Conservation (phyloP, 2,888 invertebrate genomes). For the Yponomeuta malinellus region DNA sequence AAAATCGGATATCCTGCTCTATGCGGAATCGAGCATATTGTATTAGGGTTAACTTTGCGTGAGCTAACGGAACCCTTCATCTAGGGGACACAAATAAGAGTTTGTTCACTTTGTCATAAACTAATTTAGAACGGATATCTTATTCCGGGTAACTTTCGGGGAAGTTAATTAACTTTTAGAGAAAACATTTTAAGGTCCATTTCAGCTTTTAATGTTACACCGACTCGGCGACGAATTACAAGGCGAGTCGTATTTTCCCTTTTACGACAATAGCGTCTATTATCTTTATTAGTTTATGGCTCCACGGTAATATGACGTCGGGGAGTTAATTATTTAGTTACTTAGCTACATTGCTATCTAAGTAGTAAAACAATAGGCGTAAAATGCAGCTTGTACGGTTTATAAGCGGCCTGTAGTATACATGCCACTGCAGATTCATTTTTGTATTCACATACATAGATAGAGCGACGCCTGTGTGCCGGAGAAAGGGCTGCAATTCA, state of each 20-base stretch:
- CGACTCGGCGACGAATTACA: background rate
- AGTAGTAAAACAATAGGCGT: background rate
- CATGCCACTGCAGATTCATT: background rate
- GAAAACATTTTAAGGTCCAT: conserved; percentile 1
- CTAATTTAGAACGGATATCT: conserved; percentile 3
- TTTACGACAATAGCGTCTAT: background rate
- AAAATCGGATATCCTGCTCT: too few species aligned
- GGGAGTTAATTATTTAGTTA: background rate
- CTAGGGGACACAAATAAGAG: background rate
- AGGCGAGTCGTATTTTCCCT: background rate
- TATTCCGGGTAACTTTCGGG: background rate
- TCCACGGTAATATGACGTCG: background rate
- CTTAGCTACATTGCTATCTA: background rate
- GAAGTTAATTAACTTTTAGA: background rate
- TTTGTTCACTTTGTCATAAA: background rate
- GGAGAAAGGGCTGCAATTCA: too few species aligned
- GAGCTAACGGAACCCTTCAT: background rate
- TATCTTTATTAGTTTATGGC: background rate
- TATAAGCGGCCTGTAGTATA: background rate
- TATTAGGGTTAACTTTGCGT: too few species aligned
- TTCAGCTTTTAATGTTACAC: background rate
- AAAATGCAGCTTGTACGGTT: background rate
- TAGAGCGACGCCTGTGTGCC: too few species aligned
- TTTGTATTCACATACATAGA: too few species aligned
- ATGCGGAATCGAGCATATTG: too few species aligned